A percentile compares a stretch with the other conserved stretches of the same genome.
phyloP scores from a whole-genome alignment of 2,113 vertebrate species.

The Lates calcarifer region DNA sequence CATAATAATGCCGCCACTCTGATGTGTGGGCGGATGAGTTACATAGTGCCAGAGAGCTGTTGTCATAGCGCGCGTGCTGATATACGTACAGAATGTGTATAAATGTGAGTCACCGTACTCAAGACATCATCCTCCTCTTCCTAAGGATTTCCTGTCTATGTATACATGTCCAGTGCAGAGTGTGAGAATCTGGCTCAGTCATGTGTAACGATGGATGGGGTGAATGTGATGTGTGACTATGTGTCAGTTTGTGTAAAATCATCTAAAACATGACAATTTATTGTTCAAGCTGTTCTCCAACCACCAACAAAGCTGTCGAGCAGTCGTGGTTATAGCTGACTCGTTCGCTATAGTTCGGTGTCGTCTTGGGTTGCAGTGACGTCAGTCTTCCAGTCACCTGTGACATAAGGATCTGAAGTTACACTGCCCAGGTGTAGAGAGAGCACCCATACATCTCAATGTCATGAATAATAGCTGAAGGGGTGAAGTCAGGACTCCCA shows the following conservation, averaged over 20 bases:
- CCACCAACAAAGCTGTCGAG: not conserved
- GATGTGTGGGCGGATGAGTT: slow-evolving; percentile 47
- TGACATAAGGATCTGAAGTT: slow-evolving; percentile 66
- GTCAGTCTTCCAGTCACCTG: slow-evolving; percentile 27
- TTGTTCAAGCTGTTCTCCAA: not conserved
- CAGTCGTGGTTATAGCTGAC: slow-evolving; percentile 2
- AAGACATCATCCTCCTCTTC: slow-evolving; percentile 27
- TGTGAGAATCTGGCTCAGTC: slow-evolving; percentile 48
- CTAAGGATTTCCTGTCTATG: slow-evolving; percentile 32
- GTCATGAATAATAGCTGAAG: slow-evolving; percentile 69
- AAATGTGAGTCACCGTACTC: slow-evolving; percentile 52
- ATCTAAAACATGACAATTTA: not conserved
- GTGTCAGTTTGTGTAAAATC: slow-evolving; percentile 2
- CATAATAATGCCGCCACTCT: slow-evolving; percentile 28
- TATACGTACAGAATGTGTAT: slow-evolving; percentile 20
- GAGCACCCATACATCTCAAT: slow-evolving; percentile 40
- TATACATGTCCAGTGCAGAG: not conserved
- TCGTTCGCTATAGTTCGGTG: slow-evolving; percentile 19
- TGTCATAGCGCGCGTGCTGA: not conserved
- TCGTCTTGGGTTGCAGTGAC: slow-evolving; percentile 53
- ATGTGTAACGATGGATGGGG: not conserved
- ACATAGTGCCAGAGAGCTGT: slow-evolving; percentile 33
- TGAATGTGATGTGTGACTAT: slow-evolving; percentile 18
- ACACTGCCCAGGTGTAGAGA: slow-evolving; percentile 42
- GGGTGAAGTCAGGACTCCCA: slow-evolving; percentile 35